phyloP scores from a whole-genome alignment of 2,888 invertebrate genomes.

The Nomada flava region DNA sequence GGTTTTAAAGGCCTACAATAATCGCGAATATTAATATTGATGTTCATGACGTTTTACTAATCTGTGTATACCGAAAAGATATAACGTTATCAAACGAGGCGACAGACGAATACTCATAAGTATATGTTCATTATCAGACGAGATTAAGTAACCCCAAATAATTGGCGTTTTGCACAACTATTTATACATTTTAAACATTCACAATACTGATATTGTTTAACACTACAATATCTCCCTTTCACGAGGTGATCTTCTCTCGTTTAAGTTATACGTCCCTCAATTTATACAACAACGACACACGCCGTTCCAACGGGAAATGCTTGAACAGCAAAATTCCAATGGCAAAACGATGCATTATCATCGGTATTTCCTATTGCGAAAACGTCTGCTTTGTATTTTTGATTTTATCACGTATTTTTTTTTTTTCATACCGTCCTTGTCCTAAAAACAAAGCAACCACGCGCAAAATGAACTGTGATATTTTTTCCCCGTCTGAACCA shows the following conservation, averaged over 20 bases:
- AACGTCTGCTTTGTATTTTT: not conserved
- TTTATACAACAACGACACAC: not conserved
- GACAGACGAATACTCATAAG: not conserved
- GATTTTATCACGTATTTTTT: not conserved
- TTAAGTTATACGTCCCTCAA: not conserved
- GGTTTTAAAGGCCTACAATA: too few relatives aligned
- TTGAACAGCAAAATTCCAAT: conserved; percentile 37
- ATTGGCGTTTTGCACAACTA: conserved; percentile 28
- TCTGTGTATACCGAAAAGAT: not conserved
- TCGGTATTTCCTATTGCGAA: conserved; percentile 38
- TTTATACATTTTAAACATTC: too few relatives aligned
- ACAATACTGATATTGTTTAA: too few relatives aligned
- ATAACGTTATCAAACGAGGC: not conserved
- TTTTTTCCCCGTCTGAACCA: too few relatives aligned
- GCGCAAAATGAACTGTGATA: too few relatives aligned
- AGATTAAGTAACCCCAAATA: conserved; percentile 51
- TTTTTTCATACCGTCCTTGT: not conserved
- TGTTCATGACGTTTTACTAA: not conserved
- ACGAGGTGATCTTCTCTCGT: not conserved
- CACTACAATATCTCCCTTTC: too few relatives aligned
- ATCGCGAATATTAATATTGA: not conserved
- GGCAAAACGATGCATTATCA: conserved; percentile 22
- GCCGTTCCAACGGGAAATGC: not conserved
- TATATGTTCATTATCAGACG: conserved; percentile 17
- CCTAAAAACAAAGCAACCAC: too few relatives aligned